Percentiles rank a stretch among this genome's conserved stretches.
phyloP scores from a whole-genome alignment of 1,140 invertebrate species.

The Anoplophora glabripennis region DNA sequence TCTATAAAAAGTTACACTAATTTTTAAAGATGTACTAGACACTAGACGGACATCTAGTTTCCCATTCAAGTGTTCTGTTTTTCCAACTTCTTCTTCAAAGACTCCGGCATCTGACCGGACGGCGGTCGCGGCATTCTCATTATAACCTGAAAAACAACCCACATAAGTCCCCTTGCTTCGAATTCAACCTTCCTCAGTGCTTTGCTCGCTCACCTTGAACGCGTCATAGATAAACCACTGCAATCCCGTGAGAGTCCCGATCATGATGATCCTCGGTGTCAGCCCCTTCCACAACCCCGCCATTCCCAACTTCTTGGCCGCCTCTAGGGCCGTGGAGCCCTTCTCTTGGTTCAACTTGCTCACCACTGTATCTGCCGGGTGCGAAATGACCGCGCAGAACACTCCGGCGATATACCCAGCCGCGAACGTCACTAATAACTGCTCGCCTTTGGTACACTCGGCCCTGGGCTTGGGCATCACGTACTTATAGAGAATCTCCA shows the following conservation, averaged over 20 bases:
- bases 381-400: slow-evolving; percentile 98
- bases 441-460: slow-evolving; percentile 91
- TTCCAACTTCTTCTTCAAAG: slow-evolving; percentile 81
- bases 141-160: slow-evolving; percentile 52
- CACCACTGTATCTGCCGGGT: slow-evolving; percentile 98
- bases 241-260: slow-evolving; percentile 96
- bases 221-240: slow-evolving; percentile 99
- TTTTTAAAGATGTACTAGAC: no score
- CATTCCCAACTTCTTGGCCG: slow-evolving; percentile 59
- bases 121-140: slow-evolving; percentile 93
- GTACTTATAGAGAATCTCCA: slow-evolving; percentile 90
- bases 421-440: slow-evolving; percentile 93
- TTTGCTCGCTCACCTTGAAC: slow-evolving; percentile 69
- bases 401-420: slow-evolving; percentile 99
- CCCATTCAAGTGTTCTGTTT: slow-evolving; percentile 24
- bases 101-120: slow-evolving; percentile 97
- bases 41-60: no score
- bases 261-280: slow-evolving; percentile 97
- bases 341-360: slow-evolving; percentile 97
- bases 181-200: no score
- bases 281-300: slow-evolving; percentile 94
- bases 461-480: slow-evolving; percentile 58
- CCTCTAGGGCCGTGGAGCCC: slow-evolving; percentile 73
- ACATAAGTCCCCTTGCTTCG: no score
- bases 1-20: no score